Evolutionary conservation across 2,113 vertebrate genomes (phyloP).

Genomic region (Brienomyrus brachyistius): DNA sequence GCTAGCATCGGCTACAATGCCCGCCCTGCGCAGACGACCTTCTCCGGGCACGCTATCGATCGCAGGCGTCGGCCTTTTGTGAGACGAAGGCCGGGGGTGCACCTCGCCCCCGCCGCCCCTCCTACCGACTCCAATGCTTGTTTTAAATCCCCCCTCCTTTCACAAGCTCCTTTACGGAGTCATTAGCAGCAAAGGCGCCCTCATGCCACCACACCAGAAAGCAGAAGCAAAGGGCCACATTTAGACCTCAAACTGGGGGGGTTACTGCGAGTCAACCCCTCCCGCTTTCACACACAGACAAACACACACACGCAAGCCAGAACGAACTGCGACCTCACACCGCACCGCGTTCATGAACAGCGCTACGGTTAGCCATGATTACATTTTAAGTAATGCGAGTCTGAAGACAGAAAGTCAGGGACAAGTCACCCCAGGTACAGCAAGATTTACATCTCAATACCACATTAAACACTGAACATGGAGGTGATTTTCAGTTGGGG

Average conservation of each 20-base stretch:
- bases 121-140: not conserved
- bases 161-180: not conserved
- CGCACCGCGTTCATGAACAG: conserved; percentile 55
- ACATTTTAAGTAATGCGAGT: conserved; percentile 71
- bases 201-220: not conserved
- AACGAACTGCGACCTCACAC: not conserved
- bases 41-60: not conserved
- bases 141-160: not conserved
- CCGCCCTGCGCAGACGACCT: not conserved
- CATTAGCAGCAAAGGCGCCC: not conserved
- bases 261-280: not conserved
- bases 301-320: conserved; percentile 26
- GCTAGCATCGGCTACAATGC: not conserved
- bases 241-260: not conserved
- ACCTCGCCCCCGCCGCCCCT: not conserved
- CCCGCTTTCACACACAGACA: conserved; percentile 30
- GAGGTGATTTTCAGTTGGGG: not conserved
- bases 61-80: not conserved
- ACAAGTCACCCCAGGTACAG: conserved; percentile 59
- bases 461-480: not conserved
- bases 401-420: conserved; percentile 29
- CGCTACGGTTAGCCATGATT: conserved; percentile 65
- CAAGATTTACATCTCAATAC: conserved; percentile 56
- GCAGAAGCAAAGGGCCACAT: not conserved
- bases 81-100: not conserved